Conservation (phyloP, 2,797 vertebrate species). For the Hoplostethus mediterraneus region DNA sequence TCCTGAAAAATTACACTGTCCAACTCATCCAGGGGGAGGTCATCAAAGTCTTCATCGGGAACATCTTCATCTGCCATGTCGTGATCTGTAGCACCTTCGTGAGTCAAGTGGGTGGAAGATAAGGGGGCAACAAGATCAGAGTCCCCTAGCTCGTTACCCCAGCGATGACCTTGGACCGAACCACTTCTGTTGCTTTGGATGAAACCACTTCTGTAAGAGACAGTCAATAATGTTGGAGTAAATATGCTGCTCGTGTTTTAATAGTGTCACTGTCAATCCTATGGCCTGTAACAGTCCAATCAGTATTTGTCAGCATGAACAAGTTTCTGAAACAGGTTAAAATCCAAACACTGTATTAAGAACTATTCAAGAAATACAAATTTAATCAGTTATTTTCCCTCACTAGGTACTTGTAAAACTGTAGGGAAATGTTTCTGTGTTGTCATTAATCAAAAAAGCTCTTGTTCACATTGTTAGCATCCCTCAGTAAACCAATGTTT, state of each 20-base stretch:
- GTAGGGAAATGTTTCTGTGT: neutral
- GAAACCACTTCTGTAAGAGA: conserved; percentile 34
- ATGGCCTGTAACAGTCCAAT: too few relatives aligned
- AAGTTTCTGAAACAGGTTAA: too few relatives aligned
- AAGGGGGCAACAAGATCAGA: conserved; percentile 9
- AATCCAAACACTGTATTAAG: too few relatives aligned
- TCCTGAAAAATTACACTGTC: conserved; percentile 86
- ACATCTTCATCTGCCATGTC: conserved; percentile 61
- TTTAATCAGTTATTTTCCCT: too few relatives aligned
- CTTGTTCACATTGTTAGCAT: neutral
- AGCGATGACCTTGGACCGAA: conserved; percentile 23
- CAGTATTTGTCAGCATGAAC: too few relatives aligned
- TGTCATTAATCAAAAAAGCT: neutral
- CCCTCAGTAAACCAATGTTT: neutral
- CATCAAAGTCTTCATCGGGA: conserved; percentile 86
- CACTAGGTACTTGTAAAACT: too few relatives aligned
- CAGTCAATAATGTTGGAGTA: neutral
- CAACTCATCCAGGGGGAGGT: conserved; percentile 88
- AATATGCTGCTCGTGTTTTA: neutral
- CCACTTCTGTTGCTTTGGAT: conserved; percentile 40
- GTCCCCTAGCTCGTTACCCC: conserved; percentile 8
- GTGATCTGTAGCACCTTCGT: conserved; percentile 42
- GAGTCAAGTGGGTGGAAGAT: conserved; percentile 1
- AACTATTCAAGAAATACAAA: too few relatives aligned
- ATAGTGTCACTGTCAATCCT: neutral